Evolutionary conservation across 2,797 vertebrate species (phyloP), one percentile per base, ranked within the genome.

Genomic region (Furcifer pardalis): DNA sequence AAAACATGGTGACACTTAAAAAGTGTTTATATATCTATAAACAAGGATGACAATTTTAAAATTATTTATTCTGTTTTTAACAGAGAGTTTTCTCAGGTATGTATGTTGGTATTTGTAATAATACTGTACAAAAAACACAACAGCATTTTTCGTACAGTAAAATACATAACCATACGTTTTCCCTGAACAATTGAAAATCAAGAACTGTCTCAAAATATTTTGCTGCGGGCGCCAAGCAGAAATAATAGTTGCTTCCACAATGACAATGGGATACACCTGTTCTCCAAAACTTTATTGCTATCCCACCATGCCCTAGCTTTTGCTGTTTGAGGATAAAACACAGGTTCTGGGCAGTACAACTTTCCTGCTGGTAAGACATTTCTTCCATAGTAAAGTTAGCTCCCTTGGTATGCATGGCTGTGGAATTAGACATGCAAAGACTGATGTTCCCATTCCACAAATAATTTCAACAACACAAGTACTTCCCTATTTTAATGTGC

Each of bases 111-210:
- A 15, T 15, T 82, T 42, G 42, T 63, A 87, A 52, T 46, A 35
- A 76, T 85, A 40, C n/a, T 87, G 74, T 60, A 63, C 27, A n/a
- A n/a, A n/a, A n/a, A n/a, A n/a, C n/a, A n/a, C n/a, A n/a, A n/a
- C n/a, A n/a, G n/a, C n/a, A n/a, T n/a, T n/a, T n/a, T n/a, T n/a
- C 82, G 84, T 87, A 88, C 79, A 91, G 90, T 87, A 88, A 91
- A 89, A 35, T 21, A 2, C 65, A 35, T 32, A n/a, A 46, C 86
- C 35, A 86, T 80, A 73, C 52, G 85, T 88, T 76, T 69, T 75
- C 83, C n/a, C 46, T 77, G 59, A 49, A 56, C 46, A 75, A 75
- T 9, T 42, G 37, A 42, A 71, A 71, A 13, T 71, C 37, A 42
- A 40, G 10, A 71, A 71, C 25, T 19, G 7, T 25, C 69, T 23